phyloP scores from a whole-genome alignment of 2,113 vertebrate species.

The Albula glossodonta region DNA sequence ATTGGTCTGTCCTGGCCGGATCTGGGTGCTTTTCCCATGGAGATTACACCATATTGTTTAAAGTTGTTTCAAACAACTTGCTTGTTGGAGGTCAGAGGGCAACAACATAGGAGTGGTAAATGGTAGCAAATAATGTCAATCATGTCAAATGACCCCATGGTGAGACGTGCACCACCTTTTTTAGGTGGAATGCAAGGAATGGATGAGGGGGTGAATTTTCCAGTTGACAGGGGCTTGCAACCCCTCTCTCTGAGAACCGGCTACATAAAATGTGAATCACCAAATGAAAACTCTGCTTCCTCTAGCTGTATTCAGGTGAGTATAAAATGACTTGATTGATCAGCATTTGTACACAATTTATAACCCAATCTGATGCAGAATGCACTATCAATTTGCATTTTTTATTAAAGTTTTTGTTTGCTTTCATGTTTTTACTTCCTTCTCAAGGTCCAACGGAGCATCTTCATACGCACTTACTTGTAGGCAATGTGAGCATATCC shows the following conservation, averaged over 20 bases:
- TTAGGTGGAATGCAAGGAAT: constrained; percentile 73
- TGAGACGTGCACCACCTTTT: constrained; percentile 57
- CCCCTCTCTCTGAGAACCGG: neutral
- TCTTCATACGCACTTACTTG: too few species aligned
- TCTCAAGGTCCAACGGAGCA: too few species aligned
- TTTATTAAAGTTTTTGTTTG: too few species aligned
- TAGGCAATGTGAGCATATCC: too few species aligned
- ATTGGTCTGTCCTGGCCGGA: constrained; percentile 60
- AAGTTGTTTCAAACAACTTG: constrained; percentile 72
- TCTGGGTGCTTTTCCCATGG: constrained; percentile 65
- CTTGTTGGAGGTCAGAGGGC: constrained; percentile 70
- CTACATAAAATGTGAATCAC: too few species aligned
- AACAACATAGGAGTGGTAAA: constrained; percentile 75
- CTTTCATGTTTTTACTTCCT: too few species aligned
- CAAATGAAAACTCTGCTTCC: too few species aligned
- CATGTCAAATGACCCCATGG: constrained; percentile 70
- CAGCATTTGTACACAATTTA: too few species aligned
- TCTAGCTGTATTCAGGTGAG: too few species aligned
- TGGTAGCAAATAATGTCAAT: constrained; percentile 82
- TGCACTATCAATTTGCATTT: too few species aligned
- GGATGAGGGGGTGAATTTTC: constrained; percentile 45
- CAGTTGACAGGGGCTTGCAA: constrained; percentile 15
- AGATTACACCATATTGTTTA: constrained; percentile 73
- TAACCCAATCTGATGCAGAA: too few species aligned
- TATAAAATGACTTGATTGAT: too few species aligned